Percentiles rank a stretch among this genome's conserved stretches.
Evolutionary conservation across 2,797 vertebrate genomes (phyloP).

Genomic region (Champsocephalus esox): DNA sequence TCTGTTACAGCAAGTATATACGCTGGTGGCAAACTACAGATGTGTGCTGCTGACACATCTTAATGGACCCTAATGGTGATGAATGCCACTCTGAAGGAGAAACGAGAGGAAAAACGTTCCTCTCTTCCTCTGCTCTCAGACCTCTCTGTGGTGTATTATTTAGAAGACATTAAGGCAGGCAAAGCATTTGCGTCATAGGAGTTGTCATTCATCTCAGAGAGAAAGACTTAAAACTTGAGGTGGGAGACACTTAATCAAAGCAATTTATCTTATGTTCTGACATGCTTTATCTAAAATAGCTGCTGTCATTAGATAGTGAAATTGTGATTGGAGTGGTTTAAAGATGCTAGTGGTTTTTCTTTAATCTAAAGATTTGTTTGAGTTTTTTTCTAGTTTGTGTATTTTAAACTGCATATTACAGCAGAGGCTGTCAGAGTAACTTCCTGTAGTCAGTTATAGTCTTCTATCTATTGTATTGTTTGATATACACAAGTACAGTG

Average conservation of each 20-base stretch:
- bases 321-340: constrained; percentile 21
- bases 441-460: background rate
- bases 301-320: constrained; percentile 8
- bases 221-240: constrained; percentile 13
- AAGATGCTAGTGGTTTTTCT: constrained; percentile 5
- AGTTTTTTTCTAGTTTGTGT: background rate
- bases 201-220: constrained; percentile 41
- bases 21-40: constrained; percentile 50
- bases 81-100: constrained; percentile 56
- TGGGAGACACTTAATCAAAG: constrained; percentile 13
- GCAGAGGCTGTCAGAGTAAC: background rate
- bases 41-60: constrained; percentile 58
- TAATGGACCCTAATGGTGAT: constrained; percentile 77
- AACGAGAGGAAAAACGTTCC: constrained; percentile 45
- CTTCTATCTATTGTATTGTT: constrained; percentile 27
- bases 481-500: constrained; percentile 22
- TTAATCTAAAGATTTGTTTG: background rate
- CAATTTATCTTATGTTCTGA: constrained; percentile 5
- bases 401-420: constrained; percentile 7
- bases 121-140: constrained; percentile 31
- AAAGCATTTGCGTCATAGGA: constrained; percentile 21
- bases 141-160: background rate
- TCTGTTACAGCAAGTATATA: constrained; percentile 38
- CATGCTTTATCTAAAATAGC: background rate
- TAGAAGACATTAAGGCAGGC: constrained; percentile 27